Evolutionary conservation across 2,797 vertebrate species (phyloP).

Genomic region (Antennarius maculatus): DNA sequence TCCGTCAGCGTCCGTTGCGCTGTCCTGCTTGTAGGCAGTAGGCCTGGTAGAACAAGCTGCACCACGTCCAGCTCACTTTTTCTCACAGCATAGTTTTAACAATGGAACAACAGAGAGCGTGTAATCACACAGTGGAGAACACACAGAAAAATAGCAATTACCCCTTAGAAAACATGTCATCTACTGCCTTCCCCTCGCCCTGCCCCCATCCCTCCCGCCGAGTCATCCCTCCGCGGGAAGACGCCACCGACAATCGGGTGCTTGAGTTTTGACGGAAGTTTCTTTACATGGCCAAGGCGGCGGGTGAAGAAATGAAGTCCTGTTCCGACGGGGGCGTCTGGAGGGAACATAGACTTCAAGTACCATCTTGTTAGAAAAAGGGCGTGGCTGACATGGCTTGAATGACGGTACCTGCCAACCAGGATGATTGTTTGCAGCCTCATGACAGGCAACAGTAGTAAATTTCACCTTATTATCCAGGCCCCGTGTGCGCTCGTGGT

Average conservation of each 20-base stretch:
- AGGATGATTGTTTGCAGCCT: slow-evolving; percentile 69
- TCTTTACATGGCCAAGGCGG: slow-evolving; percentile 59
- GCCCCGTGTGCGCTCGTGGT: slow-evolving; percentile 44
- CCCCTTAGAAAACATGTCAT: slow-evolving; percentile 47
- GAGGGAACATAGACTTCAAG: slow-evolving; percentile 71
- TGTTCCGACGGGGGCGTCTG: slow-evolving; percentile 52
- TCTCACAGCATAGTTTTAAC: slow-evolving; percentile 66
- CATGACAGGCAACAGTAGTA: slow-evolving; percentile 67
- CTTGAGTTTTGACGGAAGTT: slow-evolving; percentile 48
- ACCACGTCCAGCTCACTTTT: slow-evolving; percentile 71
- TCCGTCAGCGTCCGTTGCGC: too few species aligned
- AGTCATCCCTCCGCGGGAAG: slow-evolving; percentile 8
- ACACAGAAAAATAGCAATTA: slow-evolving; percentile 72
- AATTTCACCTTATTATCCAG: slow-evolving; percentile 72
- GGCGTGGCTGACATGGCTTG: slow-evolving; percentile 74
- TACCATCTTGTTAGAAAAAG: slow-evolving; percentile 80
- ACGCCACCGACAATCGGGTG: neutral
- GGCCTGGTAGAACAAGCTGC: slow-evolving; percentile 64
- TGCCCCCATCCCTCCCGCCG: slow-evolving; percentile 3
- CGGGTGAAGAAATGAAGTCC: slow-evolving; percentile 60
- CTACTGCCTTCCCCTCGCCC: slow-evolving; percentile 21
- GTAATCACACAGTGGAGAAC: slow-evolving; percentile 63
- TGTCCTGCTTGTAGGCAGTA: slow-evolving; percentile 37
- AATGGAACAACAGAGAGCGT: slow-evolving; percentile 63
- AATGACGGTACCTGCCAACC: slow-evolving; percentile 77